phyloP scores from a whole-genome alignment of 2,113 vertebrate species.

The Quiscalus mexicanus region DNA sequence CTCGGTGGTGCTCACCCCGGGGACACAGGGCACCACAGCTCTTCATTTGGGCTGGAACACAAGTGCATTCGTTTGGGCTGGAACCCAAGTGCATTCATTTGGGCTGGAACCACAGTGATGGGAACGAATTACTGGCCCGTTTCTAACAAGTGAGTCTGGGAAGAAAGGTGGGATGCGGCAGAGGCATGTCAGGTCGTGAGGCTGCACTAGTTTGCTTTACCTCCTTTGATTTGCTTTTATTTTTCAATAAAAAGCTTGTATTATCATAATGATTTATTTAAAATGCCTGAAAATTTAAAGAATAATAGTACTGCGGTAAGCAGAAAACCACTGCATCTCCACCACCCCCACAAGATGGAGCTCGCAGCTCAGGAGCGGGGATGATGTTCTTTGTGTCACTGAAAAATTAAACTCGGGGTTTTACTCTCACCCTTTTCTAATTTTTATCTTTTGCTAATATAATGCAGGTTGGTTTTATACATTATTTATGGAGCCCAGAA shows the following conservation, averaged over 20 bases:
- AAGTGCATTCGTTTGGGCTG: too few relatives aligned
- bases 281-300: background rate
- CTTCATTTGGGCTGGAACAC: too few relatives aligned
- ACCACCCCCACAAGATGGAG: conserved; percentile 65
- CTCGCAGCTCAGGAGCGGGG: conserved; percentile 51
- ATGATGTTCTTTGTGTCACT: background rate
- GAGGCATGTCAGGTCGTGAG: too few relatives aligned
- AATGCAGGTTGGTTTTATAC: conserved; percentile 55
- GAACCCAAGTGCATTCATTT: accelerated
- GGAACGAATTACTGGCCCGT: background rate
- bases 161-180: background rate
- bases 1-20: accelerated
- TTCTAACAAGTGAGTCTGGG: background rate
- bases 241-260: background rate
- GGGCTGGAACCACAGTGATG: background rate
- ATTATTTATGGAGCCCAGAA: conserved; percentile 69
- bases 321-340: accelerated
- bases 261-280: background rate
- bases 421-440: conserved; percentile 38
- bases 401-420: background rate
- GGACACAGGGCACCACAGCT: too few relatives aligned
- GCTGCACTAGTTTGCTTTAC: background rate
- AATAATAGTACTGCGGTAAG: accelerated
- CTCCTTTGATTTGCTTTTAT: background rate
- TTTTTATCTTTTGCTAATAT: conserved; percentile 69